Evolutionary conservation across 2,113 vertebrate species (phyloP), one percentile per base, ranked within the genome.

Genomic region (Chloroceryle aenea): DNA sequence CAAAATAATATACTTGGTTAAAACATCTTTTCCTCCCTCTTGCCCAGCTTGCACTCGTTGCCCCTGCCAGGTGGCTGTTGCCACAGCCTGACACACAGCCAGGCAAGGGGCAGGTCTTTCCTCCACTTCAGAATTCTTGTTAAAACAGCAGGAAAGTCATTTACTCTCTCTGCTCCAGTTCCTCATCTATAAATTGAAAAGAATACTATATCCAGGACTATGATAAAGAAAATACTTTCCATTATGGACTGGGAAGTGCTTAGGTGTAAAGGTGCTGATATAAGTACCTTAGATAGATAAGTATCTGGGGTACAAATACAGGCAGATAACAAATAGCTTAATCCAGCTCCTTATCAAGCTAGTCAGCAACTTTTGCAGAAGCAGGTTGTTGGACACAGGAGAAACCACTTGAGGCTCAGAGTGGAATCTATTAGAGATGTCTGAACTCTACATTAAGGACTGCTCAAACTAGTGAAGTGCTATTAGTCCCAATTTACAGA

Each of bases 221-320:
- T 80, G 93, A 96, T 94, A 96, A 96, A 94, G 87, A 72, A 97
- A 96, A 96, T 91, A 74, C 87, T 94, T 97, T 93, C 87, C 69
- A 80, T 95, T 97, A 90, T 67, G 85, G 87, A 69, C 72, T 74
- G 21, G 63, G 85, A 95, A 95, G 64, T 73, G 75, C 82, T 94
- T 88, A 86, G 82, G 79, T 95, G 87, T 90, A 93, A 96, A 94
- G 91, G 90, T 94, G 74, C 87, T 94, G 93, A 95, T 96, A 91
- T 91, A 94, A 94, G 94, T 95, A 91, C 79, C 94, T 95, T 56
- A 91, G 91, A 93, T 50, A 95, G 96, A 92, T 95, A 95, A 93
- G 94, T 90, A 96, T 96, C 94, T 94, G 82, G 91, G 89, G 93
- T 89, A 90, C 79, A 91, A 91, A 95, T 95, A 68, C 86, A 78